These are phyloP conservation scores for Ashinkailepas kermadecensis DNA, from an alignment of 2,888 invertebrate genomes.

Conservation along the genomic window DNA sequence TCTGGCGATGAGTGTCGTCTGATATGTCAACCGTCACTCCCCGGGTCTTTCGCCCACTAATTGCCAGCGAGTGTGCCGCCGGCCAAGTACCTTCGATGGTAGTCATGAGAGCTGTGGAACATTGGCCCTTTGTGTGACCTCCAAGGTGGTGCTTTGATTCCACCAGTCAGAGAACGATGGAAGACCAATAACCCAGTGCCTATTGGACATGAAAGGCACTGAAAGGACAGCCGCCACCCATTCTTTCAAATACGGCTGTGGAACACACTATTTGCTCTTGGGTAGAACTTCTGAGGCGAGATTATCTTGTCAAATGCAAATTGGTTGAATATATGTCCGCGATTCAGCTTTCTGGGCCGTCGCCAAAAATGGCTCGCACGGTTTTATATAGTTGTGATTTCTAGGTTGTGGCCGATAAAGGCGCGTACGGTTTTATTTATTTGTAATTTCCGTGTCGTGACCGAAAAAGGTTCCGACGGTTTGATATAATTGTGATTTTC, in stretches of 20 bases:
- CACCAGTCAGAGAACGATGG: background rate
- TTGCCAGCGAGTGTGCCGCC: background rate
- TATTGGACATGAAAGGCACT: background rate
- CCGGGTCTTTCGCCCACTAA: background rate
- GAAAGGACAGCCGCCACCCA: background rate
- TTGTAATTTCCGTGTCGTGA: too few species aligned
- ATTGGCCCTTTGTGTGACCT: background rate
- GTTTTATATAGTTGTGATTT: too few species aligned
- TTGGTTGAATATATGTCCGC: background rate
- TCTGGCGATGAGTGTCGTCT: background rate
- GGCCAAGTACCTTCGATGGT: background rate
- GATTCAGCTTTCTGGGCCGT: too few species aligned
- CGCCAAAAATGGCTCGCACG: too few species aligned
- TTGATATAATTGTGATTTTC: too few species aligned
- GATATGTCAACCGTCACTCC: background rate
- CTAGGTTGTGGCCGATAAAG: too few species aligned
- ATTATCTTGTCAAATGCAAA: constrained; percentile 1
- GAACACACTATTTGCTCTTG: background rate
- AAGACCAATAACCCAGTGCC: background rate
- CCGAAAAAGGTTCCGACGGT: too few species aligned
- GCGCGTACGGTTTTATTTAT: too few species aligned
- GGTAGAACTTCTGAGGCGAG: background rate
- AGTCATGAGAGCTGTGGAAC: background rate
- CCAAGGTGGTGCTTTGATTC: background rate
- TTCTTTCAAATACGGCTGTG: background rate